Percentiles rank a stretch among this genome's conserved stretches.
Conservation (phyloP, 2,113 vertebrate species). For the Monopterus albus region DNA sequence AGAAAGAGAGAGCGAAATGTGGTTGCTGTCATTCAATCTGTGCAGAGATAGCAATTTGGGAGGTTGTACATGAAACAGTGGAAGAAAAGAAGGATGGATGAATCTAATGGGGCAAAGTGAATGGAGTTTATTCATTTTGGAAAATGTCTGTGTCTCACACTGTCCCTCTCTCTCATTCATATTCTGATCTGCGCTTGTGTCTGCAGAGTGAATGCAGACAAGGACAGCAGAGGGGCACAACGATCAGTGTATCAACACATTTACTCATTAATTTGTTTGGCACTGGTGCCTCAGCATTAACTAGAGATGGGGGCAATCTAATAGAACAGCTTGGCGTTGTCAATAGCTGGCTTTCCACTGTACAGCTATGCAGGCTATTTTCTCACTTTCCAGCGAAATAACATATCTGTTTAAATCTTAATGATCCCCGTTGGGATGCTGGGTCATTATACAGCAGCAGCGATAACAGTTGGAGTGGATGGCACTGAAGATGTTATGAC, state of each 20-base stretch:
- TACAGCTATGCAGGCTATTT: not conserved
- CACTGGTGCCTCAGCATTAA: slow-evolving; percentile 19
- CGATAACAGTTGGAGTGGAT: not conserved
- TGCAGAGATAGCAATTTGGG: slow-evolving; percentile 35
- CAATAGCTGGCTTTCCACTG: not conserved
- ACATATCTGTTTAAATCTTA: slow-evolving; percentile 22
- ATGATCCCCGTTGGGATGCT: slow-evolving; percentile 26
- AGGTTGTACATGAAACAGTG: slow-evolving; percentile 29
- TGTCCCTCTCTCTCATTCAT: slow-evolving; percentile 41
- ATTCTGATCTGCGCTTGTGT: slow-evolving; percentile 44
- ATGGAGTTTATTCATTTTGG: slow-evolving; percentile 65
- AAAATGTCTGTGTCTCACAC: slow-evolving; percentile 49
- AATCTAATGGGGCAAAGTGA: slow-evolving; percentile 62
- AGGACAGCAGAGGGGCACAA: slow-evolving; percentile 34
- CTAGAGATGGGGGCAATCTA: slow-evolving; percentile 5
- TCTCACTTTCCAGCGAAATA: slow-evolving; percentile 10
- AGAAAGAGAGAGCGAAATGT: slow-evolving; percentile 13
- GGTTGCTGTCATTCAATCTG: slow-evolving; percentile 32
- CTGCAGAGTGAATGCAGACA: slow-evolving; percentile 40
- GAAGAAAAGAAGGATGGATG: slow-evolving; percentile 56
- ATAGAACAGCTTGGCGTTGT: slow-evolving; percentile 8
- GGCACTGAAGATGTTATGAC: slow-evolving; percentile 4
- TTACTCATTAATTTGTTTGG: slow-evolving; percentile 30
- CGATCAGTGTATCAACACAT: not conserved
- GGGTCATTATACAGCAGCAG: slow-evolving; percentile 9